Conservation (phyloP, 1,140 invertebrate genomes). For the Carposina sasakii region DNA sequence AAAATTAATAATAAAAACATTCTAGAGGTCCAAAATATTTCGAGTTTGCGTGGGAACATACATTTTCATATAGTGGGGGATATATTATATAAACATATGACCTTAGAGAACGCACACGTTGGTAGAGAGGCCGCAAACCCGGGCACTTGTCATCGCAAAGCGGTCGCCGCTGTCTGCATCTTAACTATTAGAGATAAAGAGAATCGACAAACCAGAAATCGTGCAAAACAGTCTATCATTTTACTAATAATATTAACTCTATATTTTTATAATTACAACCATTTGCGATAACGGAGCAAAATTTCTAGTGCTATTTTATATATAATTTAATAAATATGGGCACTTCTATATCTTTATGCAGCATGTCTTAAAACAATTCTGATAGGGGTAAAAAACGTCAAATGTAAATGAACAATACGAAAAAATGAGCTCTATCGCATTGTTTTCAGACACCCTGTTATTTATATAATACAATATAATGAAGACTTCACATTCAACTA, state of each 20-base stretch:
- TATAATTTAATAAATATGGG: slow-evolving; percentile 50
- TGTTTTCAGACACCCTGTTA: slow-evolving; percentile 45
- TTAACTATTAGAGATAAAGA: slow-evolving; percentile 31
- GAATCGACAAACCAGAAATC: slow-evolving; percentile 41
- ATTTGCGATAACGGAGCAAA: slow-evolving; percentile 62
- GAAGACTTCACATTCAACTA: slow-evolving; percentile 41
- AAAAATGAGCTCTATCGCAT: slow-evolving; percentile 18
- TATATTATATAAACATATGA: slow-evolving; percentile 47
- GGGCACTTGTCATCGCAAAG: slow-evolving; percentile 53
- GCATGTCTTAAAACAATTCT: slow-evolving; percentile 45
- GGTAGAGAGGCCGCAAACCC: slow-evolving; percentile 13
- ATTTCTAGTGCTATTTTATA: slow-evolving; percentile 57
- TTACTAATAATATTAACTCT: slow-evolving; percentile 59
- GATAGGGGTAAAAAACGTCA: slow-evolving; percentile 2
- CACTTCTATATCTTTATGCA: slow-evolving; percentile 43
- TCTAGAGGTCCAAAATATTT: slow-evolving; percentile 67
- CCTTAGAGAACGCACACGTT: slow-evolving; percentile 30
- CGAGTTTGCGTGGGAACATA: slow-evolving; percentile 58
- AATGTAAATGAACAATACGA: slow-evolving; percentile 16
- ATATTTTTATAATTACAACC: slow-evolving; percentile 65
- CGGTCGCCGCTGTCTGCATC: slow-evolving; percentile 32
- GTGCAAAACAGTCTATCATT: slow-evolving; percentile 67
- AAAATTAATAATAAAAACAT: slow-evolving; percentile 68
- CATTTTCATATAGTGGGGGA: slow-evolving; percentile 38
- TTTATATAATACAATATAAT: too few relatives aligned